Evolutionary conservation across 2,113 vertebrate genomes (phyloP), one percentile per base, ranked within the genome.

Genomic region (Grus americana): DNA sequence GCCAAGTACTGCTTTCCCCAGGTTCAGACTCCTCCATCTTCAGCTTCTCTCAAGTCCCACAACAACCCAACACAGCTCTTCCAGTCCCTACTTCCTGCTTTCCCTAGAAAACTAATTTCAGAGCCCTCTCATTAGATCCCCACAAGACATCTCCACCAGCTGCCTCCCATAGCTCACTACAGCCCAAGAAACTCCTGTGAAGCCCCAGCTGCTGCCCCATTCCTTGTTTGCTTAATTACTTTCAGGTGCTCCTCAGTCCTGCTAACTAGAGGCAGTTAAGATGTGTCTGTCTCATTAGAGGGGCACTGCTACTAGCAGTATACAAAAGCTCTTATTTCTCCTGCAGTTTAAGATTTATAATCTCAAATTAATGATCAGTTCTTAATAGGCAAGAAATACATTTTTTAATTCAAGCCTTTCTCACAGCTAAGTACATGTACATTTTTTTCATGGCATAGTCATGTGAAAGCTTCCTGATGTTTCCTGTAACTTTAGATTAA

Each of bases 71-170:
- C 9, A 12, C 7, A 26, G 3, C 4, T 47, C 14, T 70, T 21
- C 19, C 13, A 40, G 4, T 15, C 12, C 2, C 4, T 1, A 1
- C 9, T 30, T 21, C 14, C 11, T 4, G 4, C 10, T n/a, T 14
- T 16, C 17, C 10, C 5, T 18, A 18, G 2, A 6, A 59, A 62
- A n/a, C 5, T 19, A 76, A 10, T 8, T 40, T 81, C 11, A 87
- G 10, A 54, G 1, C 1, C 4, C 8, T 42, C 24, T 21, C 7
- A 26, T 15, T 20, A 88, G 10, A 34, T 16, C 1, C 1, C 7
- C 18, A 58, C 26, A 50, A 55, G 1, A 18, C 9, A 12, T 55
- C 10, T 59, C 23, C 9, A 47, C 22, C 36, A 76, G 10, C 10
- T 62, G 5, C 6, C 29, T 30, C 65, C 16, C 5, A 20, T 13